Percentiles rank a stretch among this genome's conserved stretches.
phyloP scores from a whole-genome alignment of 1,140 invertebrate genomes.

The Colletes latitarsis region DNA sequence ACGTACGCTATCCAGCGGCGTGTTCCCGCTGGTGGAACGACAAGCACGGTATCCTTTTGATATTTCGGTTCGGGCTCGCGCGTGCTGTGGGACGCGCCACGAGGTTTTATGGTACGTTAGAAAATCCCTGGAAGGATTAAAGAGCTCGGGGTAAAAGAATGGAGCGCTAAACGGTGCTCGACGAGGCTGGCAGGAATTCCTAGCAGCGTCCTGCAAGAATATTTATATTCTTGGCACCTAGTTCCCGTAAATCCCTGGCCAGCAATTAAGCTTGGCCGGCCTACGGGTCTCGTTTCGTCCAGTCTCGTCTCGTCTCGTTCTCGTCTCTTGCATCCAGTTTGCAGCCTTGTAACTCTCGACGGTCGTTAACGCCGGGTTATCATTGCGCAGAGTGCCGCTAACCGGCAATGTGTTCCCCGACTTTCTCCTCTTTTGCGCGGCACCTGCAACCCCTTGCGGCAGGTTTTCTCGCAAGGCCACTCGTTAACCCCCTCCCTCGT shows the following conservation, averaged over 20 bases:
- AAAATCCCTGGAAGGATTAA: slow-evolving; percentile 57
- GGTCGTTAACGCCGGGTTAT: slow-evolving; percentile 73
- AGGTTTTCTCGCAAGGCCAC: slow-evolving; percentile 17
- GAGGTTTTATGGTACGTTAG: slow-evolving; percentile 49
- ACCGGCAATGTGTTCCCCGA: slow-evolving; percentile 36
- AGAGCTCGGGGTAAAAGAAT: slow-evolving; percentile 40
- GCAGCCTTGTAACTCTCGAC: slow-evolving; percentile 64
- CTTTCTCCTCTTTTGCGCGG: slow-evolving; percentile 23
- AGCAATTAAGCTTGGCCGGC: slow-evolving; percentile 74
- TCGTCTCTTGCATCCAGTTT: slow-evolving; percentile 40
- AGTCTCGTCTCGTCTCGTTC: slow-evolving; percentile 52
- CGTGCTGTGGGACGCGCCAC: slow-evolving; percentile 21
- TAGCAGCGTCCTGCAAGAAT: slow-evolving; percentile 53
- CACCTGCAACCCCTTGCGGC: not conserved
- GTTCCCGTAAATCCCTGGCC: slow-evolving; percentile 69
- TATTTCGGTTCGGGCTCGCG: slow-evolving; percentile 15
- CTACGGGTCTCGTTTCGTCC: slow-evolving; percentile 58
- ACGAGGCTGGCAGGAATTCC: slow-evolving; percentile 44
- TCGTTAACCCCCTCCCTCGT: slow-evolving; percentile 64
- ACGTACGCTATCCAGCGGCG: no score
- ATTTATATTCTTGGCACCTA: slow-evolving; percentile 73
- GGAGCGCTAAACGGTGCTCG: slow-evolving; percentile 45
- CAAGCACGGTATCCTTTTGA: slow-evolving; percentile 43
- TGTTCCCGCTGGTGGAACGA: not conserved
- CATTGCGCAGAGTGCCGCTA: slow-evolving; percentile 52